phyloP scores from a whole-genome alignment of 1,140 invertebrate species.

The Penaeus indicus region DNA sequence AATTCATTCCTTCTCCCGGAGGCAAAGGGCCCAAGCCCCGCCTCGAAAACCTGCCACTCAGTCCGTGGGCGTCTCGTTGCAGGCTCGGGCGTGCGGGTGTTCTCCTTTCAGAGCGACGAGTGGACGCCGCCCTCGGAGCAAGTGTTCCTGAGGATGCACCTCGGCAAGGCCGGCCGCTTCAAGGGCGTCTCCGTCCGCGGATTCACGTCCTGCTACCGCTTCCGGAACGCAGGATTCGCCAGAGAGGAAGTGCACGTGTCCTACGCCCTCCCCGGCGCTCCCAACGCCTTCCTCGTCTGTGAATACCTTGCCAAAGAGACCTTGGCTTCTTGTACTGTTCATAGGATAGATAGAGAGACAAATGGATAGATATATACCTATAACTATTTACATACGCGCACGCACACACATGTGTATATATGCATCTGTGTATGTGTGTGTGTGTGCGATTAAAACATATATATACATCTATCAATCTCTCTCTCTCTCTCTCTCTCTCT shows the following conservation, averaged over 20 bases:
- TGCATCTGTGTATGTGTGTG: no score
- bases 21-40: background rate
- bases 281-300: conserved; percentile 28
- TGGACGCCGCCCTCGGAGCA: conserved; percentile 11
- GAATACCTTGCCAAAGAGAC: background rate
- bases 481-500: no score
- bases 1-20: no score
- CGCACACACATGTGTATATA: no score
- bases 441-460: no score
- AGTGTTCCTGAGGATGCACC: conserved; percentile 28
- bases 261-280: conserved; percentile 32
- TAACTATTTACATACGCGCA: no score
- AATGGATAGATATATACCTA: no score
- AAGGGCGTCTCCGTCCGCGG: background rate
- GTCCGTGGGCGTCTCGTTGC: background rate
- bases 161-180: background rate
- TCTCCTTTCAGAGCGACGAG: conserved; percentile 33
- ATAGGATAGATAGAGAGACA: no score
- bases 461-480: no score
- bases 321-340: no score
- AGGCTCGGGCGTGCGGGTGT: conserved; percentile 17
- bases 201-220: conserved; percentile 15
- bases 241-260: conserved; percentile 32
- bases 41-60: background rate
- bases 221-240: background rate